Evolutionary conservation across 2,888 invertebrate species (phyloP), one percentile per base, ranked within the genome.

Genomic region (Tenthredo livida): DNA sequence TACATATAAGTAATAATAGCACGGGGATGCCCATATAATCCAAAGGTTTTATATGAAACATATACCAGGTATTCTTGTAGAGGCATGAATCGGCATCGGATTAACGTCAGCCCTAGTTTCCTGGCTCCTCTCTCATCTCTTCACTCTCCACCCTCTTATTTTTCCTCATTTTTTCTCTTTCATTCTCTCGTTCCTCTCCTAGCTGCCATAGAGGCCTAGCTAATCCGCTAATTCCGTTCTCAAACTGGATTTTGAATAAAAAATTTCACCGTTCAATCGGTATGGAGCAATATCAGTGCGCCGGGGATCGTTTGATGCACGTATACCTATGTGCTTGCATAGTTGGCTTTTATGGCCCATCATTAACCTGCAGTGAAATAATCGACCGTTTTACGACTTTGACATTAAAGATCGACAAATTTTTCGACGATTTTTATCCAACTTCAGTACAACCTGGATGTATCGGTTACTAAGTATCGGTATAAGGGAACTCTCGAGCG

Each of bases 201-300:
- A 17, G 29, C 29, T 33, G 77, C 47, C 77, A 33, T 77, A n/a
- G 43, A 73, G 15, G 4, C 73, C 78, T 84, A 86, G 89, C 90
- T 67, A 92, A 93, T 92, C 93, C 92, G 90, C 90, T 92, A 92
- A 92, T 93, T 93, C 89, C 90, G 89, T 90, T 89, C 87, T 86
- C 87, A 88, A 88, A 86, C 88, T 85, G 70, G 85, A 86, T 88
- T 50, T 77, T 77, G 73, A 47, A 73, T 73, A 15, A 1, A 43
- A 43, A 73, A 43, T 43, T 43, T 50, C 1, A 54, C 78, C 58
- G 7, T 61, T 61, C 21, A 58, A 33, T 47, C 15, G 12, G 15
- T 40, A 61, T 25, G 21, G 21, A 80, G 33, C 21, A n/a, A n/a
- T n/a, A 61, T 78, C 54, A 10, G 7, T 54, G 17, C 54, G 2